Evolutionary conservation across 2,797 vertebrate genomes (phyloP), one percentile per base, ranked within the genome.

Genomic region (Acanthiza pusilla): DNA sequence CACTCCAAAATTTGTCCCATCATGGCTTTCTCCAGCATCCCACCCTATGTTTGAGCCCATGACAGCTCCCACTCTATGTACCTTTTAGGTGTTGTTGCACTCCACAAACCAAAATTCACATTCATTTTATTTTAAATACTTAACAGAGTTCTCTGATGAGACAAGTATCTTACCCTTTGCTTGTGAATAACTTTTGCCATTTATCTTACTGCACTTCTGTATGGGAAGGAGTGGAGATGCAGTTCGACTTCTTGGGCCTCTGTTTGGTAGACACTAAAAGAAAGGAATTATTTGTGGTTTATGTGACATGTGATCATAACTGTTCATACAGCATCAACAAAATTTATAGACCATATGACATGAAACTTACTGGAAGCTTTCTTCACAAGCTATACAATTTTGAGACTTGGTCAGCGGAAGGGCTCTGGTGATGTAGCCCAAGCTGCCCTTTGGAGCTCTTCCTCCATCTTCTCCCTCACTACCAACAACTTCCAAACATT

Each of bases 221-320:
- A 75, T 67, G 84, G 93, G 97, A 89, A 18, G 90, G 55, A 95
- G 92, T 10, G 77, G 75, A 96, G 97, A 96, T 68, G 72, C 89
- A 23, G 95, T 91, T 30, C 95, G 96, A 82, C 75, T 97, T 95
- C 87, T 98, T 38, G 89, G 94, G 76, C 96, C 93, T 70, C 93
- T 97, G 27, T 96, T 89, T 30, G 98, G 97, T 34, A 97, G 97
- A 87, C 96, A 98, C 99, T 99, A 93, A 34, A 96, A 97, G 63
- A 54, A 88, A 75, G 45, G 3, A 74, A 91, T 32, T 57, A 61
- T 29, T 74, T 63, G 54, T 66, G 10, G 9, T 45, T 92, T 27
- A 62, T 1, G 0, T 58, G 43, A 71, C 14, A 34, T 61, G 38
- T 38, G 73, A 53, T 60, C 8, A 5, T 40, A 75, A 75, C 50